These are phyloP conservation scores for Chaunax sp. DNA, from an alignment of 2,797 vertebrate genomes.

Conservation along the genomic window DNA sequence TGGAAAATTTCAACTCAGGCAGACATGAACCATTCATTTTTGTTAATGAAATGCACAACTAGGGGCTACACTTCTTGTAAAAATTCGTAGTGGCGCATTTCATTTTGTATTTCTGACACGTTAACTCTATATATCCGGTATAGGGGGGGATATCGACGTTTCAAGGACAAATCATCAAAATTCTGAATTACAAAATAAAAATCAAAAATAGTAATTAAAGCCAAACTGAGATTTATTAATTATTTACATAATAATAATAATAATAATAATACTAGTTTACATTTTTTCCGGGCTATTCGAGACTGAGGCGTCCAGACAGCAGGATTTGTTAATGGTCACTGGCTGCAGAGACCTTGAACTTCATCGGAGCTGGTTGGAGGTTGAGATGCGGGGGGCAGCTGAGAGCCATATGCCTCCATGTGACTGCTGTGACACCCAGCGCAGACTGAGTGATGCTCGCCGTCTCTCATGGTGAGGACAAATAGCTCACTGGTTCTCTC, in stretches of 20 bases:
- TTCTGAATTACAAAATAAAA: background rate
- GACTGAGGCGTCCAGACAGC: slow-evolving; percentile 20
- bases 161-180: background rate
- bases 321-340: slow-evolving; percentile 63
- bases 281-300: background rate
- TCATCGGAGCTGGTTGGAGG: slow-evolving; percentile 71
- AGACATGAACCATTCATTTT: too few relatives aligned
- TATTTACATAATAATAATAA: background rate
- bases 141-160: too few relatives aligned
- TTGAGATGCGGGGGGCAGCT: slow-evolving; percentile 60
- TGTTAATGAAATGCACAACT: too few relatives aligned
- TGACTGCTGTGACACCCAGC: slow-evolving; percentile 60
- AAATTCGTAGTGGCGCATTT: background rate
- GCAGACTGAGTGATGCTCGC: slow-evolving; percentile 58
- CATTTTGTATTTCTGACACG: background rate
- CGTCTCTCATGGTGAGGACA: slow-evolving; percentile 27
- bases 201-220: background rate
- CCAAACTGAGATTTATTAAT: background rate
- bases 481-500: slow-evolving; percentile 8
- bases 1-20: too few relatives aligned
- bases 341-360: slow-evolving; percentile 81
- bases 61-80: too few relatives aligned
- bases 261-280: slow-evolving; percentile 1
- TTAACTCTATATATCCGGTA: background rate
- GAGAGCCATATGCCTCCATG: slow-evolving; percentile 81